Base-by-base conservation (phyloP, 2,797 vertebrate genomes). In the Phalloptychus januarius region DNA sequence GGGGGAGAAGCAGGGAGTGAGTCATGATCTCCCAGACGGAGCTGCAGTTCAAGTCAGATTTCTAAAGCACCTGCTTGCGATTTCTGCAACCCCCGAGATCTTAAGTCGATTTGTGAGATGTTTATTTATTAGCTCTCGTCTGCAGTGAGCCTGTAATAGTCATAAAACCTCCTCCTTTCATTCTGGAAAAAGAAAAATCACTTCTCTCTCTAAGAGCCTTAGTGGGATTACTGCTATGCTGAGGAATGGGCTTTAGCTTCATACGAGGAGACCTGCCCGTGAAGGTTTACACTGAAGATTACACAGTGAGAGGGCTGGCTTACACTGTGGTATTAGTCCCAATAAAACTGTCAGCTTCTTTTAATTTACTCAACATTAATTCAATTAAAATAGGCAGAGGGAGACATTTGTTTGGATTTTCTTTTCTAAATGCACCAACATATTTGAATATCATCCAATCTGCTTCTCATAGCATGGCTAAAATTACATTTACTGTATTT, bases 131-230 rank as follows among this genome's bases (percentile, higher is more conserved):
- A 93, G 90, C 85, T 82, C 85, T 86, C 83, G 87, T 89, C 52
- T 72, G 75, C 84, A 71, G 85, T 48, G 77, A 83, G 84, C 86
- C 81, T 84, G 83, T 82, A 82, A 78, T 86, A 82, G 88, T 87
- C 86, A 88, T 87, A 93, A 92, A 90, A 89, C 89, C 83, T 80
- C 61, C 67, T 91, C 84, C 81, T 92, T 92, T 93, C 87, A 91
- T 88, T 91, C 63, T 67, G 63, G 36, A 40, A 65, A 23, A 88
- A 93, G 94, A 93, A 88, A 95, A 95, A 93, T 93, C 87, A 80
- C 87, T 84, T 79, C 87, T 90, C 87, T 91, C 71, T 40, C 72
- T 95, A 95, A 96, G 95, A 95, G 95, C 89, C 94, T 96, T 95
- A 95, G 90, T 76, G 85, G 94, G 95, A 95, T 96, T 96, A 96